Conservation (phyloP, 2,888 invertebrate species). For the Leptarthrus brevirostris region DNA sequence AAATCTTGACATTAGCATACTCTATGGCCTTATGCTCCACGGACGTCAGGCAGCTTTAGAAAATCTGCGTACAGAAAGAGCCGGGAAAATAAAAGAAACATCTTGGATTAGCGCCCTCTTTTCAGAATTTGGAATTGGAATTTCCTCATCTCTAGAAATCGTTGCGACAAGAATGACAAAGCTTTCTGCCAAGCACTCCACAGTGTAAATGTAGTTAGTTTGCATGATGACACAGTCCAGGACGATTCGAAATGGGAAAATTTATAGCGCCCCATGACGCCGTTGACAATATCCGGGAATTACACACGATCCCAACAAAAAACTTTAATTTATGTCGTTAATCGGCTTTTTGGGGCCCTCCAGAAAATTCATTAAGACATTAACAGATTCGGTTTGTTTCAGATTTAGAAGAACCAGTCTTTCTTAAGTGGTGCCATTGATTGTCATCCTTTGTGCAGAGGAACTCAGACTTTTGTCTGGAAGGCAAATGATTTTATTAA, state of each 20-base stretch:
- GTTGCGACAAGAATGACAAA: not conserved
- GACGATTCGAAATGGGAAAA: constrained; percentile 12
- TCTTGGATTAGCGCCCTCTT: constrained; percentile 38
- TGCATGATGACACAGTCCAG: constrained; percentile 1
- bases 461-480: not conserved
- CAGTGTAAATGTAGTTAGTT: constrained; percentile 24
- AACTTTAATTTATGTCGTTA: constrained; percentile 45
- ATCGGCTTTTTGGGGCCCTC: constrained; percentile 43
- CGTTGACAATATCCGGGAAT: constrained; percentile 39
- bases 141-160: not conserved
- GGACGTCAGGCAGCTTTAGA: constrained; percentile 3
- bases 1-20: constrained; percentile 47
- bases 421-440: not conserved
- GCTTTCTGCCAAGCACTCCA: constrained; percentile 11
- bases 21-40: not conserved
- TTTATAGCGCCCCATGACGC: constrained; percentile 45
- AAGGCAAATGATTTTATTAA: constrained; percentile 15
- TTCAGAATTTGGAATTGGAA: constrained; percentile 9
- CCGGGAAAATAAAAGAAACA: constrained; percentile 15
- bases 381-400: constrained; percentile 45
- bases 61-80: constrained; percentile 3
- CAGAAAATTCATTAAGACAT: constrained; percentile 46
- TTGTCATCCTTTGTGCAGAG: not conserved
- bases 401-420: not conserved
- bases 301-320: constrained; percentile 14